Base-by-base conservation (phyloP, 2,888 invertebrate genomes). In the Paralinhomoeus sp. region DNA sequence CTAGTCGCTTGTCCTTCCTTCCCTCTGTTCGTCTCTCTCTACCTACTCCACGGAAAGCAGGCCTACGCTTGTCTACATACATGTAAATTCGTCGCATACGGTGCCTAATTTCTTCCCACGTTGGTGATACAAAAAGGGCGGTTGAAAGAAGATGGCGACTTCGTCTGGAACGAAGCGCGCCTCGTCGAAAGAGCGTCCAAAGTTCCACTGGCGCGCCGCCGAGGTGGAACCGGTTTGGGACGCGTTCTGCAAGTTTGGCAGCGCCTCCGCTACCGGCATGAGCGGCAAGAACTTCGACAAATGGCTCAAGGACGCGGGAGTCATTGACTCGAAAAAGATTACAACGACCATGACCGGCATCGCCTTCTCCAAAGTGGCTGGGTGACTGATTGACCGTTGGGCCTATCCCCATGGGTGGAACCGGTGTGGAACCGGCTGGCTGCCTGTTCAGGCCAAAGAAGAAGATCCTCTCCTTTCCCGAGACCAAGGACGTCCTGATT, bases 281-380 rank as follows among this genome's bases (percentile, higher is more conserved):
- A 60, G 58, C 24, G 58, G 59, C 40, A 60, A 60, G 47, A 60
- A 60, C 51, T 57, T 60, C 43, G 60, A 60, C 51, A 60, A 60
- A 46, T 60, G 59, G 59, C 47, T 59, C 15, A 59, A 59, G 48
- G 58, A 58, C 46, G 58, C 57, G 9, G 57, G 56, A 33, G 54
- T 58, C 7, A 46, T 58, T 24, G 55, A 57, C 34, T 48, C 47
- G 27, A 59, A 58, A 41, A 41, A 44, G 12, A 49, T 58, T 45
- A 59, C 57, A 18, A 54, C 57, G 2, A 60, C 57, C 9, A 54
- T 58, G 50, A 60, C 60, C 17, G 60, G 60, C 39, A 60, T 60
- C 38, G 60, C 60, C 5, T 60, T 60, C 49, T 56, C 57, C 41
- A 60, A 60, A 49, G 57, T 60, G 17, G 51, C 58, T 9, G 58